Conservation (phyloP, 1,140 invertebrate genomes). For the Pogonomyrmex barbatus region DNA sequence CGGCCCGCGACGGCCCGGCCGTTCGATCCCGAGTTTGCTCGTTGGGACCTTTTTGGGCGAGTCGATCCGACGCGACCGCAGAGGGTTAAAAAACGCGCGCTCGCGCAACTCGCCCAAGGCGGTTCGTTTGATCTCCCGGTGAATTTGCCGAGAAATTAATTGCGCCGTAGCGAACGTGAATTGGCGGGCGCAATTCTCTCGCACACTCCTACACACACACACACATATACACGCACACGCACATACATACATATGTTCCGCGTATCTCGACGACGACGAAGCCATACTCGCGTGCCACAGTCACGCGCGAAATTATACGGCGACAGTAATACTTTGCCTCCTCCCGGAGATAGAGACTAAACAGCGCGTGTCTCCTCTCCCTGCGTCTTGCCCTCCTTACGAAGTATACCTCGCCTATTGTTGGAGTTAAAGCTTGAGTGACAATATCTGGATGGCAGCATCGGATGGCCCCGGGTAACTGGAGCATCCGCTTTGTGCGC, state of each 20-base stretch:
- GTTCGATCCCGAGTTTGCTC: background rate
- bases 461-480: constrained; percentile 61
- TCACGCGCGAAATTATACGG: constrained; percentile 51
- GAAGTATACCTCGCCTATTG: constrained; percentile 43
- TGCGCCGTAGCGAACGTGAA: constrained; percentile 36
- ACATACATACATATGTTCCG: constrained; percentile 25
- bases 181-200: constrained; percentile 35
- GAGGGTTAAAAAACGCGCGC: constrained; percentile 37
- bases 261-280: constrained; percentile 29
- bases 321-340: constrained; percentile 32
- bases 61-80: background rate
- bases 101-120: constrained; percentile 46
- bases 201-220: background rate
- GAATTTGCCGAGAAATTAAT: constrained; percentile 61
- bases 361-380: constrained; percentile 14
- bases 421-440: constrained; percentile 60
- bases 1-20: background rate
- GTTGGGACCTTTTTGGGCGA: background rate
- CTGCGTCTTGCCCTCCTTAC: background rate
- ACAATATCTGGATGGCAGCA: constrained; percentile 62
- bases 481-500: constrained; percentile 59
- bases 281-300: constrained; percentile 31
- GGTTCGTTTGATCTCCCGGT: constrained; percentile 60
- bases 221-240: background rate
- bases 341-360: constrained; percentile 26